Evolutionary conservation across 2,888 invertebrate species (phyloP).

Genomic region (Asteroscopus sphinx): DNA sequence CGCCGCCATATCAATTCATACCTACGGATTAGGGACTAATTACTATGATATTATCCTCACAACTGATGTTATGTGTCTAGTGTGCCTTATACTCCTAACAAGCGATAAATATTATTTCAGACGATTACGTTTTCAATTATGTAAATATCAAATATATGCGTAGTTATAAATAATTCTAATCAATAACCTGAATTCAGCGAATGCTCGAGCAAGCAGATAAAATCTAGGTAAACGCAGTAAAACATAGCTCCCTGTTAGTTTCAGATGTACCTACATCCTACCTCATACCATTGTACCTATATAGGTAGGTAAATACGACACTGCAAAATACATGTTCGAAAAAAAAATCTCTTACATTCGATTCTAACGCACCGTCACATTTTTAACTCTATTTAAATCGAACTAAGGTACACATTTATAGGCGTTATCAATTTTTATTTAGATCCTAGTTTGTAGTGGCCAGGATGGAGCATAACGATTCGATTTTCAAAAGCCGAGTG

Average conservation of each 20-base stretch:
- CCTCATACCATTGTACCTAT: no score
- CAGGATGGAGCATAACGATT: constrained; percentile 69
- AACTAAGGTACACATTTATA: constrained; percentile 7
- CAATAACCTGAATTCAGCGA: constrained; percentile 18
- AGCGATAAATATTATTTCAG: no score
- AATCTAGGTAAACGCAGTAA: constrained; percentile 8
- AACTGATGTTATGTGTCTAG: neutral
- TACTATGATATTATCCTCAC: neutral
- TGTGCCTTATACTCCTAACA: no score
- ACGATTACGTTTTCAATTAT: neutral
- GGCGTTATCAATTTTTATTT: constrained; percentile 6
- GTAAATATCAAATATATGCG: neutral
- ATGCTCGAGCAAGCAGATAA: neutral
- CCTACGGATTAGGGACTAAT: neutral
- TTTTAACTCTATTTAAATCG: constrained; percentile 17
- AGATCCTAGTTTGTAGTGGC: constrained; percentile 18
- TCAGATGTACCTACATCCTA: no score
- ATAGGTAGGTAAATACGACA: constrained; percentile 6
- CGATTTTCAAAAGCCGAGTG: constrained; percentile 79
- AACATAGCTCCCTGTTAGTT: constrained; percentile 14
- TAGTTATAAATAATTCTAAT: neutral
- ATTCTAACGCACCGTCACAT: neutral
- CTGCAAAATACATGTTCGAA: constrained; percentile 14
- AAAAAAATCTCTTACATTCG: constrained; percentile 3
- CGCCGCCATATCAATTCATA: no score